Evolutionary conservation across 2,888 invertebrate genomes (phyloP).

Genomic region (Psylliodes chrysocephalus): DNA sequence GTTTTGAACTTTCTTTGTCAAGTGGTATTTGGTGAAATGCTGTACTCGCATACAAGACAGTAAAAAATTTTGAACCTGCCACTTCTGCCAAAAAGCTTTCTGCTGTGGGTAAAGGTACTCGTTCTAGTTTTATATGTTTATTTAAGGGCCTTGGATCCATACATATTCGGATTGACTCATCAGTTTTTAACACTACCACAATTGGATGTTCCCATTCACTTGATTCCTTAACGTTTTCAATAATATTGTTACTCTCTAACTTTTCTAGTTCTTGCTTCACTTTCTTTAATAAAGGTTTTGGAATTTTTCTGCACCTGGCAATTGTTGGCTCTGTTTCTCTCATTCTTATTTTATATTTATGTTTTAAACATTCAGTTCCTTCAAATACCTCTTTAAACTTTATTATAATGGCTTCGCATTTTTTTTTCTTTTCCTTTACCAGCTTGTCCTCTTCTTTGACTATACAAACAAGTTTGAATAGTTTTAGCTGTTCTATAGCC

Average conservation of each 20-base stretch:
- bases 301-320: neutral
- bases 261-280: constrained; percentile 1
- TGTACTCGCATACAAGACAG: constrained; percentile 19
- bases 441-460: no score
- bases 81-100: neutral
- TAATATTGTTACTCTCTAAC: constrained; percentile 4
- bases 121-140: no score
- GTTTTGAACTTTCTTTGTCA: no score
- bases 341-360: no score
- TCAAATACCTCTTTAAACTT: neutral
- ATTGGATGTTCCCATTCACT: constrained; percentile 14
- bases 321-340: neutral
- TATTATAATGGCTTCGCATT: neutral
- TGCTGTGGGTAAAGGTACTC: no score
- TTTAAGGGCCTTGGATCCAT: constrained; percentile 25
- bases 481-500: no score
- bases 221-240: no score
- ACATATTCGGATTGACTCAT: no score
- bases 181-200: no score
- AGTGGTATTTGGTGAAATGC: constrained; percentile 23
- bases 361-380: neutral
- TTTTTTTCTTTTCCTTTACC: neutral
- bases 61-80: constrained; percentile 13
- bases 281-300: no score
- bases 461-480: no score